Evolutionary conservation across 2,113 vertebrate genomes (phyloP), one percentile per base, ranked within the genome.

Genomic region (Zosterops pallidus): DNA sequence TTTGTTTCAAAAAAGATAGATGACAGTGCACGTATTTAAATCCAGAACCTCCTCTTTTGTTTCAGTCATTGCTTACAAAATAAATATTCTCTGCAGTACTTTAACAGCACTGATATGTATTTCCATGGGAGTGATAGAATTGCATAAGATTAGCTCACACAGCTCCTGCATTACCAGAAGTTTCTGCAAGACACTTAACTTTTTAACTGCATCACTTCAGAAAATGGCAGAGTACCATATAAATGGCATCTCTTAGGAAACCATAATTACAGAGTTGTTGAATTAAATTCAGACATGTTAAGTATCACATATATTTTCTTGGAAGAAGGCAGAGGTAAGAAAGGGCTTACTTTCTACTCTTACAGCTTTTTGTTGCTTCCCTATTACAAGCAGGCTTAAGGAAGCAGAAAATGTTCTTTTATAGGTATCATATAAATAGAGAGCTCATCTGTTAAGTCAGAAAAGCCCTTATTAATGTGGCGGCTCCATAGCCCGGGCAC

Each of bases 321-420:
- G 31, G 50, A 94, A 91, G 59, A 92, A 37, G 5, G 14, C 28
- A 76, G 29, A 13, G 49, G 21, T 17, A 81, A 65, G 59, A 44
- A 77, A 52, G 24, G 84, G 3, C 17, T 81, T 79, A 8, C 52
- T 86, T 83, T 72, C 41, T 50, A 31, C 18, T 83, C 9, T 64
- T 44, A 44, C 14, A 22, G 2, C 5, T 56, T 87, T 77, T 86
- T 81, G 4, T 28, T 79, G 25, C 10, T 70, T 87, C 21, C 46
- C 12, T 60, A 24, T 79, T 91, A 64, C 41, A 71, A 86, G 35
- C 14, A 80, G 76, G 44, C 9, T 78, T 87, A 94, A 95, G 95
- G 70, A 95, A 94, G 75, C 71, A 95, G 68, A 91, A 97, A 92
- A 94, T 65, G 11, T 83, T 95, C 62, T 88, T 96, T 96, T 86